A percentile compares a stretch with the other conserved stretches of the same genome.
phyloP scores from a whole-genome alignment of 2,113 vertebrate species.

The Leuciscus idus region DNA sequence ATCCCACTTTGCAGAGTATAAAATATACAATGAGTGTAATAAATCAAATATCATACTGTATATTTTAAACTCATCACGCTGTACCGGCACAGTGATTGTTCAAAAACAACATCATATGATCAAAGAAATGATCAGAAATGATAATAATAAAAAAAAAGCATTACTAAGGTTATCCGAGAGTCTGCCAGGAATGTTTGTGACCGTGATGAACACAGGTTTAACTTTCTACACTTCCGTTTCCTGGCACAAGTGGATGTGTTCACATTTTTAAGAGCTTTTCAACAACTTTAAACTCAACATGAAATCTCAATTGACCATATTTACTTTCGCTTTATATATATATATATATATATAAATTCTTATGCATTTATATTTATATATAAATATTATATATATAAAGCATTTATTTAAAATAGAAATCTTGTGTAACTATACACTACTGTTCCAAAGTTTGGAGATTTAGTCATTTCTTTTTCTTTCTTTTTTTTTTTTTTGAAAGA shows the following conservation, averaged over 20 bases:
- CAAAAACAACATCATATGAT: slow-evolving; percentile 12
- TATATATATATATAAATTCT: too few relatives aligned
- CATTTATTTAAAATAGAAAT: too few relatives aligned
- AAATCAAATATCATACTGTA: not conserved
- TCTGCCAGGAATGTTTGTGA: slow-evolving; percentile 7
- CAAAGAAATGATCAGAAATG: not conserved
- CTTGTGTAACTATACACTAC: too few relatives aligned
- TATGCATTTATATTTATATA: too few relatives aligned
- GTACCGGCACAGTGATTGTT: slow-evolving; percentile 19
- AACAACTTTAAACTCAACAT: too few relatives aligned
- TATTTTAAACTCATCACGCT: not conserved
- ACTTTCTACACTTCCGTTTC: not conserved
- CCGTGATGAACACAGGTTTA: slow-evolving; percentile 1
- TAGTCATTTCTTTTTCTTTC: too few relatives aligned
- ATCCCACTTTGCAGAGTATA: not conserved
- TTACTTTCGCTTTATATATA: too few relatives aligned
- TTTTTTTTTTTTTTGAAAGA: too few relatives aligned
- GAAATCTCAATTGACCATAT: too few relatives aligned
- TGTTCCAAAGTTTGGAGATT: too few relatives aligned
- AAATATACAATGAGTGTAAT: slow-evolving; percentile 21
- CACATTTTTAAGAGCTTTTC: too few relatives aligned
- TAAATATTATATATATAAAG: too few relatives aligned
- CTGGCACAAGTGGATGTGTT: not conserved
- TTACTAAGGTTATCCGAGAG: not conserved
- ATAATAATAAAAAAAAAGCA: not conserved